phyloP scores from a whole-genome alignment of 2,888 invertebrate genomes.

The Allacma fusca region DNA sequence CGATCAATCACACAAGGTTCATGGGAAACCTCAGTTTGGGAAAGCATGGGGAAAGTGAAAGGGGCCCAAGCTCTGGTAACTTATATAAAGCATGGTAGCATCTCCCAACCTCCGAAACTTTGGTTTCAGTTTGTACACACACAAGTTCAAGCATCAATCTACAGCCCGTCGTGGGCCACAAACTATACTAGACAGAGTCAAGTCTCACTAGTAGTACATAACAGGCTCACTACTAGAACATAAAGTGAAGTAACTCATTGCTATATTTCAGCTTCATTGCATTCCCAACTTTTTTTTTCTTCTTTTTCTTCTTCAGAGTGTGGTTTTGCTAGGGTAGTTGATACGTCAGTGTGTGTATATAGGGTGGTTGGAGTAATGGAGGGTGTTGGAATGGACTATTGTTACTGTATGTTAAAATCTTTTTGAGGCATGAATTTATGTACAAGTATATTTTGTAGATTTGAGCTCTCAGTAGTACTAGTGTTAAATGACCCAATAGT shows the following conservation, averaged over 20 bases:
- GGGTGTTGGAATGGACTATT: not conserved
- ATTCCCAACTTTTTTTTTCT: not conserved
- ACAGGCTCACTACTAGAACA: too few species aligned
- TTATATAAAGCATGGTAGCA: too few species aligned
- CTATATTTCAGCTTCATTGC: slow-evolving; percentile 1
- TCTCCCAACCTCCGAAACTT: not conserved
- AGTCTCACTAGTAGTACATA: too few species aligned
- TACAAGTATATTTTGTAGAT: not conserved
- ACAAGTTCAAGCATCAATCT: not conserved
- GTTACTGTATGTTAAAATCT: not conserved
- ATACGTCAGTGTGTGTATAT: not conserved
- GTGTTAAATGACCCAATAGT: not conserved
- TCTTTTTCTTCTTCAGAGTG: not conserved
- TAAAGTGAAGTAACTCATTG: not conserved
- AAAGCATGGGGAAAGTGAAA: not conserved
- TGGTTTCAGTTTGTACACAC: not conserved
- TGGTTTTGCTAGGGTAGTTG: not conserved
- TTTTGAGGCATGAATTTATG: not conserved
- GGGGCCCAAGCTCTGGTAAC: not conserved
- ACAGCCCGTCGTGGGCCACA: not conserved
- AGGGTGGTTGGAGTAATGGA: not conserved
- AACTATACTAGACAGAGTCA: not conserved
- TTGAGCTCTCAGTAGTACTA: not conserved
- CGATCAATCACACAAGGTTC: slow-evolving; percentile 49
- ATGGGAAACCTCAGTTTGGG: slow-evolving; percentile 29